A percentile compares a stretch with the other conserved stretches of the same genome.
Evolutionary conservation across 2,113 vertebrate species (phyloP).

Genomic region (Halcyon malimbica): DNA sequence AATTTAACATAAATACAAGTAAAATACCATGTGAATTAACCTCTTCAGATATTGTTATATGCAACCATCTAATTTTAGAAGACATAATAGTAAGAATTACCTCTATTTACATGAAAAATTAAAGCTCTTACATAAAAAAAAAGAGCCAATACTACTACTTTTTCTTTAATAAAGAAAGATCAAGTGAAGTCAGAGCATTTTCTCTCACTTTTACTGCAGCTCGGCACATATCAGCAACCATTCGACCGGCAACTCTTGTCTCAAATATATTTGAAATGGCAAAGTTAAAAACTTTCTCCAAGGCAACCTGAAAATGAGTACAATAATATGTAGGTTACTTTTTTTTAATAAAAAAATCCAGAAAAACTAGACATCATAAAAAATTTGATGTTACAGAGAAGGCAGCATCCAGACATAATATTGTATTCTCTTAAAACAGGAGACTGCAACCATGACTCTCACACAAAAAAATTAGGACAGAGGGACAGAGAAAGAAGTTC

Average conservation of each 20-base stretch:
- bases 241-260: constrained; percentile 94
- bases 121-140: background rate
- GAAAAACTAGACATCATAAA: background rate
- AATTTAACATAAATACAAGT: background rate
- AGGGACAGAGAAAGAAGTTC: background rate
- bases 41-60: background rate
- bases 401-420: background rate
- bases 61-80: background rate
- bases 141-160: background rate
- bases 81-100: background rate
- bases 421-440: background rate
- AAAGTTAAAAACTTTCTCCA: constrained; percentile 97
- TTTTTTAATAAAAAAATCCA: background rate
- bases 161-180: too few relatives aligned
- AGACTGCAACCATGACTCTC: background rate
- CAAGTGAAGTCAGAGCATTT: background rate
- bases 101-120: background rate
- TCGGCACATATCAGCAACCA: constrained; percentile 98
- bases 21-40: background rate
- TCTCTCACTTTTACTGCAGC: constrained; percentile 90
- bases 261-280: constrained; percentile 98
- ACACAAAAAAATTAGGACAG: background rate
- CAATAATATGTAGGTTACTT: background rate
- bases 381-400: background rate
- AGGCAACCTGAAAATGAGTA: constrained; percentile 83